Evolutionary conservation across 2,113 vertebrate species (phyloP), one percentile per base, ranked within the genome.

Genomic region (Clupea harengus): DNA sequence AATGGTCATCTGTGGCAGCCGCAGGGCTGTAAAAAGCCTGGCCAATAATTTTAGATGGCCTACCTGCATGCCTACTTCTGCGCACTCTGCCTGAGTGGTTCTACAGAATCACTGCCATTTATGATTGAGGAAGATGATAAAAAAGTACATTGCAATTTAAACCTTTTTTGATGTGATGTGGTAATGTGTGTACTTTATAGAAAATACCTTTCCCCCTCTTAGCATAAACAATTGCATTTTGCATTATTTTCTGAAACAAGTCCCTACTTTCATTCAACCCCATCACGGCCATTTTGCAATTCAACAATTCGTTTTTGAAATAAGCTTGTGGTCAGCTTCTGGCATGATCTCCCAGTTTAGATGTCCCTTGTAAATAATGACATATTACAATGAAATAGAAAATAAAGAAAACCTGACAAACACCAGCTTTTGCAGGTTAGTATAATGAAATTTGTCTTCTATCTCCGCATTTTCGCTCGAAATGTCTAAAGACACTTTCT

Each of bases 21-120:
- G n/a, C n/a, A n/a, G n/a, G n/a, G n/a, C n/a, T n/a, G n/a, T n/a
- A n/a, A n/a, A n/a, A n/a, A n/a, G n/a, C n/a, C n/a, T n/a, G n/a
- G n/a, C n/a, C n/a, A n/a, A n/a, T n/a, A n/a, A n/a, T n/a, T n/a
- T n/a, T n/a, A n/a, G n/a, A n/a, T n/a, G n/a, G n/a, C n/a, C n/a
- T n/a, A n/a, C n/a, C n/a, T n/a, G n/a, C n/a, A n/a, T n/a, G n/a
- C n/a, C n/a, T n/a, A n/a, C n/a, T n/a, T n/a, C n/a, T n/a, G n/a
- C n/a, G n/a, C n/a, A n/a, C n/a, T n/a, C n/a, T n/a, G n/a, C n/a
- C n/a, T 13, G 50, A 32, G 32, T 81, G 11, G 45, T 81, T 81
- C 80, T 81, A 81, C 80, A 81, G 80, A 81, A 45, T 81, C 44
- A 6, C 9, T 81, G 80, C 32, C 80, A 32, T 81, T 81, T 81